These are phyloP conservation scores for Hippotragus niger DNA, from an alignment of 2,113 vertebrate species.

Conservation along the genomic window DNA sequence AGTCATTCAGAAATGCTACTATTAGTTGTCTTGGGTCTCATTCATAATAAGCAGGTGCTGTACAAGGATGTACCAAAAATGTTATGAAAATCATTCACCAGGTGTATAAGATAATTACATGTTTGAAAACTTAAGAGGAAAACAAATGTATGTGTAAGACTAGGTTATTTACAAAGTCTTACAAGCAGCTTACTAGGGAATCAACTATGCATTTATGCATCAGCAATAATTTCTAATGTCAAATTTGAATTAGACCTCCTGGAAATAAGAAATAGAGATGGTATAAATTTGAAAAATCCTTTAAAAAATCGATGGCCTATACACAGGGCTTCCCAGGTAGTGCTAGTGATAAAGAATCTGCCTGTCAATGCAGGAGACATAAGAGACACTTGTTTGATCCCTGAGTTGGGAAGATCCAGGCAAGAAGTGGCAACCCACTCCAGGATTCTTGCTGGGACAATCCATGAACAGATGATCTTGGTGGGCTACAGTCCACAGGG, in stretches of 20 bases:
- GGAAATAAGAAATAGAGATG: background rate
- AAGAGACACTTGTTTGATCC: background rate
- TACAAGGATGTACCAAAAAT: background rate
- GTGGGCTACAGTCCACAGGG: background rate
- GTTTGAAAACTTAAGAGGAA: background rate
- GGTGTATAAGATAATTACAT: background rate
- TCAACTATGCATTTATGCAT: background rate
- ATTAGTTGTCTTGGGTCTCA: background rate
- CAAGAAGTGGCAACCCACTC: background rate
- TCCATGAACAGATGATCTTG: background rate
- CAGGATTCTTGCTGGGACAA: background rate
- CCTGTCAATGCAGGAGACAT: background rate
- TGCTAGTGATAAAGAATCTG: background rate
- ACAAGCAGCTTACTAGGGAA: background rate
- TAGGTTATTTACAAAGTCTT: background rate
- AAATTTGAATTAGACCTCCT: constrained; percentile 15
- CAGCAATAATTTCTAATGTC: background rate
- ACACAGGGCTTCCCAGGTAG: background rate
- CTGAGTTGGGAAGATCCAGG: background rate
- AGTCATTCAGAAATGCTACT: background rate
- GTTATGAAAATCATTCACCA: background rate
- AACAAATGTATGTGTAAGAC: background rate
- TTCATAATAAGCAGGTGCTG: background rate
- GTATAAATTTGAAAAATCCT: background rate
- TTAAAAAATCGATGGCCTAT: background rate